Conservation (phyloP, 2,888 invertebrate genomes). For the Blastobasis lacticolella region DNA sequence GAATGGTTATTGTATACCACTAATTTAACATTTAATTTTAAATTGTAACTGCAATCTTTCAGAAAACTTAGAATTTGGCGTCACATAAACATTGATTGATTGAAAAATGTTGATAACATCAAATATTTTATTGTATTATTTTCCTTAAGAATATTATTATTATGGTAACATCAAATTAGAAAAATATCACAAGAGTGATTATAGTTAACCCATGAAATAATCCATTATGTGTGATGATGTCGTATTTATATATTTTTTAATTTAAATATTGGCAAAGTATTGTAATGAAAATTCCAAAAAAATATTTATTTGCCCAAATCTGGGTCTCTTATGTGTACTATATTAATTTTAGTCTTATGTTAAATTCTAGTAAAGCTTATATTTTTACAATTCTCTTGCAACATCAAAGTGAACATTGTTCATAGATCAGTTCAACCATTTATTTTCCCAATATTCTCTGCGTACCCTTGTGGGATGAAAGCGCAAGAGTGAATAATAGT, state of each 20-base stretch:
- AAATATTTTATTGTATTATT: slow-evolving; percentile 22
- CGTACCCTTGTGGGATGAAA: no score
- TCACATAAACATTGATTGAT: slow-evolving; percentile 7
- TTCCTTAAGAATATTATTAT: slow-evolving; percentile 9
- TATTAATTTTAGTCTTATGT: no score
- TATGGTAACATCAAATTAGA: neutral
- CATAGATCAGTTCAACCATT: no score
- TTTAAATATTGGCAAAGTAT: slow-evolving; percentile 23
- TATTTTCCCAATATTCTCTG: no score
- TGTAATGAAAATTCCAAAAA: slow-evolving; percentile 19
- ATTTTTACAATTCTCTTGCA: no score
- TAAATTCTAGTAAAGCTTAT: no score
- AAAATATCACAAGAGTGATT: no score
- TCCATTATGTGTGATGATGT: slow-evolving; percentile 16
- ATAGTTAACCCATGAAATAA: no score
- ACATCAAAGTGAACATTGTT: no score
- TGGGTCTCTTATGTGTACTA: neutral
- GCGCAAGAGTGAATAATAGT: no score
- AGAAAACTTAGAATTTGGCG: neutral
- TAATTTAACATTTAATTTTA: slow-evolving; percentile 34
- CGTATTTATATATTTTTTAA: slow-evolving; percentile 31
- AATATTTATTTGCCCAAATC: slow-evolving; percentile 13
- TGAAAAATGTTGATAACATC: slow-evolving; percentile 15
- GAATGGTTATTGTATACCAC: slow-evolving; percentile 49
- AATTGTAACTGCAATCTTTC: no score